Conservation (phyloP, 1,140 invertebrate genomes). For the Cydia strobilella region DNA sequence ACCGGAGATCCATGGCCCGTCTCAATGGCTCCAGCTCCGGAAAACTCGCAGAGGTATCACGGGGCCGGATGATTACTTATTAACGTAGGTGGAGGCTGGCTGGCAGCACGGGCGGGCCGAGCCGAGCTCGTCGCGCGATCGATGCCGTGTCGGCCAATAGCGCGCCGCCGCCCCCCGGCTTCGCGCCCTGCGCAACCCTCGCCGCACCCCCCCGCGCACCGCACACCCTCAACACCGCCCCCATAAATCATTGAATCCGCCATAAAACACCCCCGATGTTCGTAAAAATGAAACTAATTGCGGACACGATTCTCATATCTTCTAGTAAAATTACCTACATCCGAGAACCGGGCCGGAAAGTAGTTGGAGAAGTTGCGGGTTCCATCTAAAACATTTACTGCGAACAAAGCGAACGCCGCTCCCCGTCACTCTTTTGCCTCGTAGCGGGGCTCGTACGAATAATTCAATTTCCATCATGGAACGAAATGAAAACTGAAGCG, state of each 20-base stretch:
- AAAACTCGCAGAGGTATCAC: slow-evolving; percentile 76
- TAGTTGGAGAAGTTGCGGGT: slow-evolving; percentile 17
- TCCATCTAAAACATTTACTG: slow-evolving; percentile 56
- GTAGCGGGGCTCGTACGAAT: slow-evolving; percentile 66
- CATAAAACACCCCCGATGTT: slow-evolving; percentile 77
- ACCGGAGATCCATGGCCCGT: slow-evolving; percentile 75
- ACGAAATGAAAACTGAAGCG: slow-evolving; percentile 78
- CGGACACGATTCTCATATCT: slow-evolving; percentile 67
- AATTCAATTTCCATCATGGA: slow-evolving; percentile 79
- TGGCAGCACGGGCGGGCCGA: slow-evolving; percentile 70
- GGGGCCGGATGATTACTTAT: slow-evolving; percentile 79
- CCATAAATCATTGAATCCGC: slow-evolving; percentile 78
- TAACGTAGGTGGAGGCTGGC: slow-evolving; percentile 79
- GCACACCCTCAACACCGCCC: slow-evolving; percentile 64
- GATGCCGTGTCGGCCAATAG: slow-evolving; percentile 77
- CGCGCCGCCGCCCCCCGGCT: slow-evolving; percentile 63
- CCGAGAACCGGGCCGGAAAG: slow-evolving; percentile 43
- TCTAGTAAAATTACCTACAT: slow-evolving; percentile 56
- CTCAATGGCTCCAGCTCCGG: slow-evolving; percentile 75
- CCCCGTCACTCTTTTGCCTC: slow-evolving; percentile 59
- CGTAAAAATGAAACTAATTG: slow-evolving; percentile 78
- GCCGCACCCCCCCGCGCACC: slow-evolving; percentile 49
- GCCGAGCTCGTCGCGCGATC: slow-evolving; percentile 72
- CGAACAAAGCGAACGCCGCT: slow-evolving; percentile 62
- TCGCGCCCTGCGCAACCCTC: slow-evolving; percentile 68